phyloP scores from a whole-genome alignment of 2,888 invertebrate genomes.

The Drosophila antonietae region DNA sequence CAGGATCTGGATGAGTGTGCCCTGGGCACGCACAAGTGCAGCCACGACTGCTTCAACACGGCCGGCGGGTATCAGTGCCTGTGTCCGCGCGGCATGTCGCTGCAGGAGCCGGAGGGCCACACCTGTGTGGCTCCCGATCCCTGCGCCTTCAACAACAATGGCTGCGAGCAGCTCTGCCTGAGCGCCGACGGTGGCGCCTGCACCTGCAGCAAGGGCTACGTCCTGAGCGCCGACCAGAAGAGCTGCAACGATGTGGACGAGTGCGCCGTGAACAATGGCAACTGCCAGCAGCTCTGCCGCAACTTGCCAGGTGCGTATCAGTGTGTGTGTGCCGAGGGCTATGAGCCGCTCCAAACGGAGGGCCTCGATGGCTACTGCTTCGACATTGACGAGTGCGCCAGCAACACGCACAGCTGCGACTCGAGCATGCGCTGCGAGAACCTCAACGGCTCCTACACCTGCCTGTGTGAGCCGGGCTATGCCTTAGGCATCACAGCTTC shows the following conservation, averaged over 20 bases:
- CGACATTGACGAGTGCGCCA: slow-evolving; percentile 86
- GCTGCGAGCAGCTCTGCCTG: slow-evolving; percentile 88
- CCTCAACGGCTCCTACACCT: slow-evolving; percentile 84
- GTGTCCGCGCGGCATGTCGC: slow-evolving; percentile 84
- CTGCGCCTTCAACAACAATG: slow-evolving; percentile 86
- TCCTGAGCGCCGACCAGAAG: slow-evolving; percentile 84
- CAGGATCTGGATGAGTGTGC: slow-evolving; percentile 86
- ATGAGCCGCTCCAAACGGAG: slow-evolving; percentile 66
- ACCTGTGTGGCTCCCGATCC: slow-evolving; percentile 85
- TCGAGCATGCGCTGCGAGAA: slow-evolving; percentile 80
- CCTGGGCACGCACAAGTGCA: slow-evolving; percentile 85
- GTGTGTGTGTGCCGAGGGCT: slow-evolving; percentile 86
- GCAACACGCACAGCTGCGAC: slow-evolving; percentile 76
- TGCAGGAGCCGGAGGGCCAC: slow-evolving; percentile 82
- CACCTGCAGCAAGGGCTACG: slow-evolving; percentile 83
- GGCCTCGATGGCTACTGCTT: slow-evolving; percentile 76
- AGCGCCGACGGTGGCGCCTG: slow-evolving; percentile 79
- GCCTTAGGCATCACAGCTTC: slow-evolving; percentile 78
- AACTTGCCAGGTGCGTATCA: slow-evolving; percentile 85
- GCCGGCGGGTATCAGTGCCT: slow-evolving; percentile 86
- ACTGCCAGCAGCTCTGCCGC: slow-evolving; percentile 84
- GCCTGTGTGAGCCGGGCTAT: slow-evolving; percentile 85
- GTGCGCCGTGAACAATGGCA: slow-evolving; percentile 84
- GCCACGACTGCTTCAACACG: slow-evolving; percentile 86
- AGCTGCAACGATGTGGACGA: slow-evolving; percentile 86